phyloP scores from a whole-genome alignment of 2,113 vertebrate species.

The Ctenodactylus gundi region DNA sequence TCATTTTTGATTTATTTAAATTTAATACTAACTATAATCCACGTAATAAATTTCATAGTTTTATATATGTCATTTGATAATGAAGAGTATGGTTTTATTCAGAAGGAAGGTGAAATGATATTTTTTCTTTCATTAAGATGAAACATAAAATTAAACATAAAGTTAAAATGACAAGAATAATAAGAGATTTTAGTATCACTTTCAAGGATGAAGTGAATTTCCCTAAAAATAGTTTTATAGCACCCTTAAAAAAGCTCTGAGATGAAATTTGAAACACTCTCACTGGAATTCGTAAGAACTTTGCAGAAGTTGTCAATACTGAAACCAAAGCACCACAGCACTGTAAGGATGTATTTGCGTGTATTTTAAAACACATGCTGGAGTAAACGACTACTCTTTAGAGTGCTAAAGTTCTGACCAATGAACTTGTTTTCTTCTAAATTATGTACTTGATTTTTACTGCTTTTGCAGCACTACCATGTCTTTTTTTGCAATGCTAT shows the following conservation, averaged over 20 bases:
- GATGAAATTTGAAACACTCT: neutral
- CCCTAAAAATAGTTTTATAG: neutral
- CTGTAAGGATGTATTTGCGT: neutral
- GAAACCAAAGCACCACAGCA: neutral
- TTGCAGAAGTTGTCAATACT: neutral
- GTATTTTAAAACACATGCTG: constrained; percentile 6
- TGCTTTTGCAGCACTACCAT: neutral
- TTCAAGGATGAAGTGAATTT: constrained; percentile 16
- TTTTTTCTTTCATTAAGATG: neutral
- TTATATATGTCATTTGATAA: neutral
- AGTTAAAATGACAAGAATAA: neutral
- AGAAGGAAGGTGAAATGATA: neutral
- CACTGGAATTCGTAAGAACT: neutral
- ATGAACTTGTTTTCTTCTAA: constrained; percentile 38
- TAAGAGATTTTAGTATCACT: constrained; percentile 2
- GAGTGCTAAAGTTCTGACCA: neutral
- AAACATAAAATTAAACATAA: neutral
- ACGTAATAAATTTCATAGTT: neutral
- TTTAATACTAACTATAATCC: neutral
- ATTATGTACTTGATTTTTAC: constrained; percentile 3
- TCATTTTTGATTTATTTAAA: neutral
- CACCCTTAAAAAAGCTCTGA: neutral
- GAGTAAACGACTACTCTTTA: constrained; percentile 42
- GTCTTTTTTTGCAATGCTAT: neutral
- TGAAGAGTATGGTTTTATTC: neutral